phyloP scores from a whole-genome alignment of 2,797 vertebrate genomes.

The Sebastes minor region DNA sequence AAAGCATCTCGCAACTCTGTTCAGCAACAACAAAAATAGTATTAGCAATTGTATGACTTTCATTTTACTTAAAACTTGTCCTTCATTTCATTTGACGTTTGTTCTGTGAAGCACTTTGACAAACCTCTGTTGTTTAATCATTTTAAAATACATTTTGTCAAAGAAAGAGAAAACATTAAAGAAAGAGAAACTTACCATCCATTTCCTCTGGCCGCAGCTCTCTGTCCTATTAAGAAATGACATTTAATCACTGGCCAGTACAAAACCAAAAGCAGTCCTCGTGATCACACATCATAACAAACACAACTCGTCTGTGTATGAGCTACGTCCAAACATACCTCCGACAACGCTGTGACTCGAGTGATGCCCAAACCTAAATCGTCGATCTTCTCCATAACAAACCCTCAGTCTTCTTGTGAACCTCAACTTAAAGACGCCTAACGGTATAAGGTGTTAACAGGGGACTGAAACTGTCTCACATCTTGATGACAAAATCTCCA shows the following conservation, averaged over 20 bases:
- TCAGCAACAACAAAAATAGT: background rate
- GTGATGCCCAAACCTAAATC: constrained; percentile 21
- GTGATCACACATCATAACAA: background rate
- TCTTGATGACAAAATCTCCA: constrained; percentile 14
- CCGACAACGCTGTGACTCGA: constrained; percentile 16
- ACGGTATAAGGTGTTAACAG: constrained; percentile 5
- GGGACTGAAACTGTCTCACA: constrained; percentile 25
- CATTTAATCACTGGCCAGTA: constrained; percentile 3
- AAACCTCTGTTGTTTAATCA: background rate
- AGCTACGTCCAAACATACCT: constrained; percentile 27
- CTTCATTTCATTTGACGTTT: background rate
- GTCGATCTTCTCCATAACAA: constrained; percentile 37
- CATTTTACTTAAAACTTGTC: background rate
- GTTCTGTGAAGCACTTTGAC: background rate
- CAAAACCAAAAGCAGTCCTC: background rate
- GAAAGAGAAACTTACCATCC: constrained; percentile 85
- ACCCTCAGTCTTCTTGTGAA: background rate
- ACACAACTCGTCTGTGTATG: background rate
- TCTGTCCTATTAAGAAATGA: constrained; percentile 88
- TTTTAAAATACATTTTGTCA: background rate
- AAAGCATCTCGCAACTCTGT: constrained; percentile 96
- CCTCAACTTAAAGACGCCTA: background rate
- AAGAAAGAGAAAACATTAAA: background rate
- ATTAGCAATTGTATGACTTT: background rate
- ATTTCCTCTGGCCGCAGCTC: constrained; percentile 96